Evolutionary conservation across 2,113 vertebrate species (phyloP).

Genomic region (Thunnus maccoyii): DNA sequence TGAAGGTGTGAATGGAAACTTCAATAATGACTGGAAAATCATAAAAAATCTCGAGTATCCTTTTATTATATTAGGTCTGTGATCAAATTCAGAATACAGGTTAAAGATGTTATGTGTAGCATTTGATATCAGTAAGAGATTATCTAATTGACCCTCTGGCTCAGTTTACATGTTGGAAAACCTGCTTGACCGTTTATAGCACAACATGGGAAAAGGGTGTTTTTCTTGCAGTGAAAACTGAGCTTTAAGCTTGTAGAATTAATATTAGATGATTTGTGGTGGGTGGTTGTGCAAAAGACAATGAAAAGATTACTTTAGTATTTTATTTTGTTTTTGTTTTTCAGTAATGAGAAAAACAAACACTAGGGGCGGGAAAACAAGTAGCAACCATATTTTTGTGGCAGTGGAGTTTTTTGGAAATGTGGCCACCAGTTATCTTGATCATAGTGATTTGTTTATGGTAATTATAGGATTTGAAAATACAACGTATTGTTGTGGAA

Average conservation of each 20-base stretch:
- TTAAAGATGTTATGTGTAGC: neutral
- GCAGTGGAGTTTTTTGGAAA: neutral
- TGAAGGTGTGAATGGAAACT: neutral
- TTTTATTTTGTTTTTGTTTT: neutral
- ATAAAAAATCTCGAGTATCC: neutral
- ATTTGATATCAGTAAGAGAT: too few relatives aligned
- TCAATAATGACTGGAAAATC: neutral
- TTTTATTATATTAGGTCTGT: neutral
- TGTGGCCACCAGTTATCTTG: neutral
- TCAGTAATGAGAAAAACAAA: neutral
- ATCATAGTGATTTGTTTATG: neutral
- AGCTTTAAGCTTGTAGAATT: neutral
- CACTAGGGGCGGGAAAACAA: neutral
- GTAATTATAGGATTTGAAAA: neutral
- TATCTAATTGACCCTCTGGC: too few relatives aligned
- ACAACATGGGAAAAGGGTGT: neutral
- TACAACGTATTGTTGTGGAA: neutral
- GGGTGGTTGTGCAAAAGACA: neutral
- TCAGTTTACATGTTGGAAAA: conserved; percentile 18
- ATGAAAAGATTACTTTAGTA: too few relatives aligned
- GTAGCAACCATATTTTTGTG: neutral
- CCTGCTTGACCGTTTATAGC: conserved; percentile 31
- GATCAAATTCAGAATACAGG: neutral
- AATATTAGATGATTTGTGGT: neutral
- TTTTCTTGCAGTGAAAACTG: neutral